Conservation (phyloP, 2,113 vertebrate species). For the Chauna torquata region DNA sequence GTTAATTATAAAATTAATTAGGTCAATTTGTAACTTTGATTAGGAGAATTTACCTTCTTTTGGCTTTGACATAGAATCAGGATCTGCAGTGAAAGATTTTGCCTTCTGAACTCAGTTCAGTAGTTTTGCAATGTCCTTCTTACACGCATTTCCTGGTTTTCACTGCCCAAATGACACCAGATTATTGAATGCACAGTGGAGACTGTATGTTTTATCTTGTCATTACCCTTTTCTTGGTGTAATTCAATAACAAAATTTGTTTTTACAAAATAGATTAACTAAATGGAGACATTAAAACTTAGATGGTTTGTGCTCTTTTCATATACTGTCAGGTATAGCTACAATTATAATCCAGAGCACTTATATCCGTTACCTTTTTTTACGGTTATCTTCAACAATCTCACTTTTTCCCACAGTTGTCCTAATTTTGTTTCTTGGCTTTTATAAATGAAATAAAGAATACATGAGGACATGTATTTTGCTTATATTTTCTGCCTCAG, state of each 20-base stretch:
- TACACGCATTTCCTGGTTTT: neutral
- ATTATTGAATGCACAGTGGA: neutral
- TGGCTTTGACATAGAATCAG: neutral
- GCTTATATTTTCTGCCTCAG: neutral
- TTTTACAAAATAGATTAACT: neutral
- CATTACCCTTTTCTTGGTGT: neutral
- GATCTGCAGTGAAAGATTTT: neutral
- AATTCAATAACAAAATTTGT: neutral
- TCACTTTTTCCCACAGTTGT: neutral
- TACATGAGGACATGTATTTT: neutral
- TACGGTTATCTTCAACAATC: neutral
- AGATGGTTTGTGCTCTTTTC: neutral
- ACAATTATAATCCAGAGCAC: neutral
- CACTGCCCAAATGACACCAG: neutral
- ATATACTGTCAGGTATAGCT: neutral
- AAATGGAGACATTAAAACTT: neutral
- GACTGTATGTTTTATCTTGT: neutral
- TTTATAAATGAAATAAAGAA: neutral
- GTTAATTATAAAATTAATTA: slow-evolving; percentile 76
- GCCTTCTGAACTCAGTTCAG: neutral
- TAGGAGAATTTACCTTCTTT: slow-evolving; percentile 46
- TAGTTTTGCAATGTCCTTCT: neutral
- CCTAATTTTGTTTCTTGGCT: neutral
- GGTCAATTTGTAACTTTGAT: slow-evolving; percentile 62
- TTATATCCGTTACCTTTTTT: neutral